Percentiles rank a stretch among this genome's conserved stretches.
Evolutionary conservation across 2,888 invertebrate species (phyloP).

Genomic region (Aphrophora alni): DNA sequence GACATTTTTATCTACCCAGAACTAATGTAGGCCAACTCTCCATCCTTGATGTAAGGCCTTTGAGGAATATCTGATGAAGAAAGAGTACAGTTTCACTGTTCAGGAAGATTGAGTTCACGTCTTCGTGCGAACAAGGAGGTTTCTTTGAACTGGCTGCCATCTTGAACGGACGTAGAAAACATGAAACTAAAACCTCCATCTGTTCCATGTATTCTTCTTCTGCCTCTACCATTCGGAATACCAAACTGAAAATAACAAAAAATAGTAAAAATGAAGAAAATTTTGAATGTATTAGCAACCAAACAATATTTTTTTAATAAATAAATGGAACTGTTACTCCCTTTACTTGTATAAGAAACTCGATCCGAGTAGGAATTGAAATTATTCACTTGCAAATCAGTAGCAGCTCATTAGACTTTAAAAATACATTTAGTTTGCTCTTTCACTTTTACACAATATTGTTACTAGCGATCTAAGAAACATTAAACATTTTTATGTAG

Average conservation of each 20-base stretch:
- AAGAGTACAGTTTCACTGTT: conserved; percentile 93
- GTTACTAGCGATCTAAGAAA: too few relatives aligned
- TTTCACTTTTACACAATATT: too few relatives aligned
- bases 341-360: too few relatives aligned
- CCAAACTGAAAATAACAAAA: conserved; percentile 64
- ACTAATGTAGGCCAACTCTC: conserved; percentile 95
- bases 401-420: too few relatives aligned
- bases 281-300: not conserved
- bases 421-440: too few relatives aligned
- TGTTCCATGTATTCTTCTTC: conserved; percentile 94
- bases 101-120: conserved; percentile 91
- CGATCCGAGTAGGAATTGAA: too few relatives aligned
- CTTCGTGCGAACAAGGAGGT: conserved; percentile 91
- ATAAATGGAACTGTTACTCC: too few relatives aligned
- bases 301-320: too few relatives aligned
- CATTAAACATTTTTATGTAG: too few relatives aligned
- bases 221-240: conserved; percentile 90
- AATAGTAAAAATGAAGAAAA: not conserved
- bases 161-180: conserved; percentile 87
- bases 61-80: conserved; percentile 92
- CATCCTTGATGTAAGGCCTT: conserved; percentile 88
- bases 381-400: not conserved
- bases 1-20: conserved; percentile 66
- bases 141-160: conserved; percentile 95
- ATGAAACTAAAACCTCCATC: conserved; percentile 83